These are phyloP conservation scores for Empis livida DNA, from an alignment of 2,888 invertebrate species.

Conservation along the genomic window DNA sequence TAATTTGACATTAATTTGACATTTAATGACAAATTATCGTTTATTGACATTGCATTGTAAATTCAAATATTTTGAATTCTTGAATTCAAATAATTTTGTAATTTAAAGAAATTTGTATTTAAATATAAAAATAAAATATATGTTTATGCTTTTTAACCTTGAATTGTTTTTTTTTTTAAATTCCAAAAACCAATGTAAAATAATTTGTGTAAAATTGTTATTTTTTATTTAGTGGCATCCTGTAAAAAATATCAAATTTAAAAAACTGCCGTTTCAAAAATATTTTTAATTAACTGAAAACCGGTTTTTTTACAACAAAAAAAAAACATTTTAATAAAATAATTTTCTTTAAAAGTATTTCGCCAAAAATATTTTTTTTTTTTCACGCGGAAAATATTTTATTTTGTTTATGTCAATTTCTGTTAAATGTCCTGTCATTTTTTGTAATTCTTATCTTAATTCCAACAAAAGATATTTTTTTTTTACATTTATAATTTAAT, in stretches of 20 bases:
- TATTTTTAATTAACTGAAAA: slow-evolving; percentile 19
- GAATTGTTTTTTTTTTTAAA: not conserved
- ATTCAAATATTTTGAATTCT: too few species aligned
- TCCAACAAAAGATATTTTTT: too few species aligned
- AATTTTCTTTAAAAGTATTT: too few species aligned
- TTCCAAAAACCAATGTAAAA: not conserved
- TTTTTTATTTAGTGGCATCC: slow-evolving; percentile 17
- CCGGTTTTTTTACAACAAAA: slow-evolving; percentile 15
- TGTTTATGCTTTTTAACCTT: not conserved
- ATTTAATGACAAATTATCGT: too few species aligned
- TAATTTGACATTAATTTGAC: too few species aligned
- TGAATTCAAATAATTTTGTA: too few species aligned
- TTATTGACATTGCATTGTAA: too few species aligned
- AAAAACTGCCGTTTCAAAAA: slow-evolving; percentile 18
- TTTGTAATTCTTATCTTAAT: too few species aligned
- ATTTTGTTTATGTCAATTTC: slow-evolving; percentile 1
- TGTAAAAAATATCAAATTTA: slow-evolving; percentile 22
- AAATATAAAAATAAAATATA: slow-evolving; percentile 3
- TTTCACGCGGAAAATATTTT: not conserved
- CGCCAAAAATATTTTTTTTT: not conserved
- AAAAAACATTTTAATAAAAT: not conserved
- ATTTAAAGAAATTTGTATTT: not conserved
- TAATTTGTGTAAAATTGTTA: not conserved
- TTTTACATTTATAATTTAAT: slow-evolving; percentile 11
- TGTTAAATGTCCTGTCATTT: not conserved